These are phyloP conservation scores for Scatophagus argus DNA, from an alignment of 2,113 vertebrate species.

Conservation along the genomic window DNA sequence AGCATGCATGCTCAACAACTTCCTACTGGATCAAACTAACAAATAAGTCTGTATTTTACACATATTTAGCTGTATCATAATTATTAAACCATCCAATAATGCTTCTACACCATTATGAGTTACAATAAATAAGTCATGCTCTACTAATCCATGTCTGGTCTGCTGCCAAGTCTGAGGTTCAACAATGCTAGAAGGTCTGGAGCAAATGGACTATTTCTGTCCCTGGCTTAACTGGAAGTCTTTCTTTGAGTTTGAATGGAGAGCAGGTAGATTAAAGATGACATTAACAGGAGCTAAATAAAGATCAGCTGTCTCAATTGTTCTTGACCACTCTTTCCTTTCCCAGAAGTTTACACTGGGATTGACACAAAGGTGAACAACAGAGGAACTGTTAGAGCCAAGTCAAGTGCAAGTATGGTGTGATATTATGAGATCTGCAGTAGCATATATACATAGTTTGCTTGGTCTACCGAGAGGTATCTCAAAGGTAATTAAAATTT, in stretches of 20 bases:
- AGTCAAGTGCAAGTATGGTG: conserved; percentile 5
- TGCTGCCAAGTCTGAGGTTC: conserved; percentile 33
- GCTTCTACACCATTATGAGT: neutral
- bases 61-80: neutral
- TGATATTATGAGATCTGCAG: conserved; percentile 22
- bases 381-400: conserved; percentile 23
- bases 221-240: conserved; percentile 26
- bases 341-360: conserved; percentile 43
- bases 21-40: too few species aligned
- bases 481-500: conserved; percentile 3
- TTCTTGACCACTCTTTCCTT: conserved; percentile 32
- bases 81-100: neutral
- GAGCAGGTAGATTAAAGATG: conserved; percentile 48
- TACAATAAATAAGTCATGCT: conserved; percentile 45
- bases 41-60: neutral
- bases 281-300: conserved; percentile 52
- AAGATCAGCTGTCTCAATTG: conserved; percentile 59
- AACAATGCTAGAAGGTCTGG: conserved; percentile 34
- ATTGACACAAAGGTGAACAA: conserved; percentile 47
- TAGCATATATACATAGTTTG: neutral
- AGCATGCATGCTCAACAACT: neutral
- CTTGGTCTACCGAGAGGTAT: neutral
- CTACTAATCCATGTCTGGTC: conserved; percentile 27
- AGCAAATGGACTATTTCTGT: conserved; percentile 40
- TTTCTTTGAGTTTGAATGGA: conserved; percentile 45